Base-by-base conservation (phyloP, 2,888 invertebrate genomes). In the Antheraea assamensis region DNA sequence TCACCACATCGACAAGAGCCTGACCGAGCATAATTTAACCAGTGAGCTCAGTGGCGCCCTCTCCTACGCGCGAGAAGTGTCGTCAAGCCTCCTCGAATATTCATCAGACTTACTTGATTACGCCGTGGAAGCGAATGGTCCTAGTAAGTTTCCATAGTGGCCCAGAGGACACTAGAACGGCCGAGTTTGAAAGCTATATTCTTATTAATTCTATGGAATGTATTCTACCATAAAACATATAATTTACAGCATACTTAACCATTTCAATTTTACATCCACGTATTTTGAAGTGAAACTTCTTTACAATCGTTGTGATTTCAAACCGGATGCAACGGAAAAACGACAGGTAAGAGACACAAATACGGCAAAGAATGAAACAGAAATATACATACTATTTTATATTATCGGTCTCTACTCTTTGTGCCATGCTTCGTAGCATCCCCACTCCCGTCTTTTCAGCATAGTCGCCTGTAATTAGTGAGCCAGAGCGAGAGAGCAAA, bases 1-100 rank as follows among this genome's bases (percentile, higher is more conserved):
- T 73, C 74, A 77, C 76, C 75, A 76, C 74, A 75, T 76, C 78
- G 80, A 78, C 76, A 80, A 86, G 82, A 75, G 75, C 86, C 90
- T 91, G 91, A 89, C 90, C 80, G 80, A 83, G 90, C 89, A 90
- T 91, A 91, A 91, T 90, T 88, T 87, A 87, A 87, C 87, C 84
- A 80, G 79, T 78, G 79, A 78, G 83, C 83, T 81, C 85, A 88
- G 88, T 88, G 86, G 88, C 85, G 85, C 87, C 87, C 87, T 88
- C 86, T 85, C 79, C 79, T 74, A 71, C 52, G 55, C 72, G 74
- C 58, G 75, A 78, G 76, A 74, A 83, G 87, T 83, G 86, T 77
- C 84, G 82, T 85, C 80, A 80, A 88, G 88, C 84, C 85, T 87
- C 81, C 87, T 91, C 86, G 91, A 91, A 92, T 92, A 92, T 92